Conservation (phyloP, 1,140 invertebrate species). For the Ctenoplectra terminalis region DNA sequence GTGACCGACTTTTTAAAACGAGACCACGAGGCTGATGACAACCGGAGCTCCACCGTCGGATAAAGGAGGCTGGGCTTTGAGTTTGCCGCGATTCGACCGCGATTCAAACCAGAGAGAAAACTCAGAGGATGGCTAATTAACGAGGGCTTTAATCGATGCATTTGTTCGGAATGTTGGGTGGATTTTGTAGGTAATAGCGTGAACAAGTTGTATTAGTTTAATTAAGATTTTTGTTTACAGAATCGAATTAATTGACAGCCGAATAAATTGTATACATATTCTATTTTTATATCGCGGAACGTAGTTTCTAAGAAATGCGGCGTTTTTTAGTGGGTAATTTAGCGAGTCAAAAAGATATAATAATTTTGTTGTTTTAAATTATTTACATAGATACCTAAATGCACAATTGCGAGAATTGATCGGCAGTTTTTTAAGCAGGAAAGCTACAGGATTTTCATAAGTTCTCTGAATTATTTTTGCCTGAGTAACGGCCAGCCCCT, state of each 20-base stretch:
- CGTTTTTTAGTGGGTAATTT: too few relatives aligned
- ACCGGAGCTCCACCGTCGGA: neutral
- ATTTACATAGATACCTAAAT: neutral
- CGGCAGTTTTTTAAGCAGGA: neutral
- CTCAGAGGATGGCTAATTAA: slow-evolving; percentile 12
- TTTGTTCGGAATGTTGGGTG: neutral
- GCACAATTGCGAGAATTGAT: neutral
- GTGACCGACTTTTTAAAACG: slow-evolving; percentile 41
- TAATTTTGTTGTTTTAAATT: too few relatives aligned
- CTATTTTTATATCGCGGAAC: too few relatives aligned
- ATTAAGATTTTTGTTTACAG: too few relatives aligned
- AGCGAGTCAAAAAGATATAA: too few relatives aligned
- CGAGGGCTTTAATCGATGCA: neutral
- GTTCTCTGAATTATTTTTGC: slow-evolving; percentile 18
- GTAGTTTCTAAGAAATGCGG: too few relatives aligned
- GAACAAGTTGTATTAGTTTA: too few relatives aligned
- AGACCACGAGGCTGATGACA: slow-evolving; percentile 31
- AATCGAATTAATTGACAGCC: too few relatives aligned
- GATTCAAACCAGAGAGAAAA: neutral
- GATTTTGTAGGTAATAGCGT: too few relatives aligned
- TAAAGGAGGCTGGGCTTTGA: slow-evolving; percentile 22
- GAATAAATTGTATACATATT: too few relatives aligned
- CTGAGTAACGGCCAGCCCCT: slow-evolving; percentile 10
- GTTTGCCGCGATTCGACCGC: slow-evolving; percentile 24
- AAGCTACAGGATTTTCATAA: slow-evolving; percentile 15